Evolutionary conservation across 2,888 invertebrate genomes (phyloP), one percentile per base, ranked within the genome.

Genomic region (Antheraea assamensis): DNA sequence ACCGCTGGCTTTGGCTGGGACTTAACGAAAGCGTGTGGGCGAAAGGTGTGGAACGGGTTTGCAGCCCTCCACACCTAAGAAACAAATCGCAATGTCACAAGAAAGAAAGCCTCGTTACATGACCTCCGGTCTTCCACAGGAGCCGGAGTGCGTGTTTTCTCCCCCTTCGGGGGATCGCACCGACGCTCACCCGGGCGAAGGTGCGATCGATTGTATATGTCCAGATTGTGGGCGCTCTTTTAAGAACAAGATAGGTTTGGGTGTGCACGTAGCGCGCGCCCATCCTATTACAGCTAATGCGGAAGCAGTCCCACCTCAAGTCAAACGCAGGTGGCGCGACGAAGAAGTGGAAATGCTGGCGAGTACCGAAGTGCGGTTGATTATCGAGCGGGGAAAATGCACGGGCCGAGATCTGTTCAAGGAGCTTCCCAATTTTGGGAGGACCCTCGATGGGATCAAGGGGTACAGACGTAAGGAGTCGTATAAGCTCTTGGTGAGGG

Each of bases 121-220:
- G 49, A 55, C 21, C n/a, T 55, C 55, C 55, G 55, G 55, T 55
- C 55, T 55, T 55, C 55, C 55, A 55, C 55, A 55, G 55, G 55
- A 55, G 55, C 55, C 55, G 55, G 55, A 55, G 55, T n/a, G 55
- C 55, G 24, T n/a, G 55, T n/a, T 55, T 55, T 55, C n/a, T 21
- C 1, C 21, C 55, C 21, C n/a, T 21, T 55, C 55, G 55, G 55
- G 24, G n/a, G 24, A 58, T 24, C 58, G 58, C 13, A 24, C 58
- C 58, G 58, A 58, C 3, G 58, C 58, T 24, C 58, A 3, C 58
- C 58, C 24, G 42, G 58, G 58, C 55, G 55, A 55, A 55, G 55
- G 58, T 24, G 24, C 58, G 58, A 24, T 24, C 58, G 58, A 15
- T 58, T 58, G 58, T 8, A 24, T 58, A 10, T 58, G 24, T 58